Evolutionary conservation across 1,140 invertebrate genomes (phyloP), one percentile per base, ranked within the genome.

Genomic region (Choristoneura fumiferana): DNA sequence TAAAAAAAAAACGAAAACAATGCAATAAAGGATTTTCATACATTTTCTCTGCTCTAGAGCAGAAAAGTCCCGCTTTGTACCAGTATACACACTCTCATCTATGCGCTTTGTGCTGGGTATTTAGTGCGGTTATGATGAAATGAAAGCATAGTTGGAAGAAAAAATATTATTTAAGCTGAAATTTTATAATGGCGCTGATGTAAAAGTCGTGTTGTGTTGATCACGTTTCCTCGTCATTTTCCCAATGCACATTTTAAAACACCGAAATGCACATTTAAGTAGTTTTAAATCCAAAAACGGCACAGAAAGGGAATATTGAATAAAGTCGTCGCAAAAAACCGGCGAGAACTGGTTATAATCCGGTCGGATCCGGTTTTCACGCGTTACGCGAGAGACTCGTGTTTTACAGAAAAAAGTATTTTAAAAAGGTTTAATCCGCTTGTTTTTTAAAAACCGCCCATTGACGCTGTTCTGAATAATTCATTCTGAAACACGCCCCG

Each of bases 361-460:
- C 56, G 39, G 40, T 39, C 29, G 12, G 56, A 57, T 35, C 56
- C 39, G 56, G 22, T 57, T 57, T 57, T 57, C 56, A 36, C 56
- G 40, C 56, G 56, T 57, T 33, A 45, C 39, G 13, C 13, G 56
- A 35, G 22, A 49, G 18, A 6, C 18, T 49, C 18, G 12, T 33
- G 18, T 29, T 49, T 49, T 18, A 18, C 10, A 18, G 43, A 18
- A 12, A 13, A 29, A 49, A 29, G 22, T 22, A 12, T 49, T 49
- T 49, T n/a, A 49, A 49, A 49, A 49, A 12, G 17, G n/a, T 12
- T 33, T 22, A 49, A 49, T 49, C 43, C 43, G 15, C 18, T 49
- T 22, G 17, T 49, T 29, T 49, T 49, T 22, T 9, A 18, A 33
- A 49, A 49, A 49, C 22, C 43, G 12, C 18, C 43, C 43, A 33